Base-by-base conservation (phyloP, 2,797 vertebrate species). In the Rhinoraja longicauda region DNA sequence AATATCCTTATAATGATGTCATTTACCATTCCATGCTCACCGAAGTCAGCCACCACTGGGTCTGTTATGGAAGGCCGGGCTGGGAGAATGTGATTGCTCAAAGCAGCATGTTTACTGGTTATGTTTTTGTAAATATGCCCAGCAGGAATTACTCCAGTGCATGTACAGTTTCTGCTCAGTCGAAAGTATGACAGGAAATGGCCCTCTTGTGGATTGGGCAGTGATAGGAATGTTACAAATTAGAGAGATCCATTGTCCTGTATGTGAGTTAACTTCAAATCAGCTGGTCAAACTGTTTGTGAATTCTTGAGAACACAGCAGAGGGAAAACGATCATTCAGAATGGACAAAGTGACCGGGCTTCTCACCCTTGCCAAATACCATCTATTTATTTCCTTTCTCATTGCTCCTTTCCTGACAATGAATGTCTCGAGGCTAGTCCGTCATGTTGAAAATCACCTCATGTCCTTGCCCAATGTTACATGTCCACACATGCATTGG, bases 1-100 rank as follows among this genome's bases (percentile, higher is more conserved):
- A 99, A 99, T 99, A 98, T 98, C 95, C 97, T 99, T 98, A 97
- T 99, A 99, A 99, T 99, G 98, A 99, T 90, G 97, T 97, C 97
- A 99, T 99, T 99, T 99, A 99, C 97, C 96, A 99, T 97, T 96
- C 96, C 96, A 95, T 97, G 97, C 97, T 98, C 96, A 95, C 94
- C 95, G 95, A 96, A 97, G 97, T 96, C 96, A 95, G 95, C 96
- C 96, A 93, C 95, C 93, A 95, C 93, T 93, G 93, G 94, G 95
- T 95, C 93, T 94, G 94, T 95, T 94, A 93, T 88, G 93, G 93
- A 95, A 94, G 93, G 62, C n/a, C 15, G 59, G n/a, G 15, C 62
- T 67, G 84, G 84, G 84, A 67, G 62, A 67, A 67, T 88, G 64
- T 91, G 67, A 73, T 53, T 91, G 90, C 90, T 73, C 90, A 92